Evolutionary conservation across 1,140 invertebrate species (phyloP).

Genomic region (Copidosoma floridanum): DNA sequence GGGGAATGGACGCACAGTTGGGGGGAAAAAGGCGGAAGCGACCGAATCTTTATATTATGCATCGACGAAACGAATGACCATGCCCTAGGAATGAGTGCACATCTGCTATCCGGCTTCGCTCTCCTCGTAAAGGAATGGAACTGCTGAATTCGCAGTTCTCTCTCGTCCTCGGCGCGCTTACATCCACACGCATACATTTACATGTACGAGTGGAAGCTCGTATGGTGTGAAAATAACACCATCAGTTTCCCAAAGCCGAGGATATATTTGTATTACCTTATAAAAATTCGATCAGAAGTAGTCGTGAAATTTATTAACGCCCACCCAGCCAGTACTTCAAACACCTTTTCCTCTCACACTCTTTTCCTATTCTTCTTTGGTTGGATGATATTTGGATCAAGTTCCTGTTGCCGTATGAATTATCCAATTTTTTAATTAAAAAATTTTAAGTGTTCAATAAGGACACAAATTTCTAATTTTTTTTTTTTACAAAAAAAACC

Average conservation of each 20-base stretch:
- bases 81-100: constrained; percentile 38
- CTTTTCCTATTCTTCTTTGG: constrained; percentile 14
- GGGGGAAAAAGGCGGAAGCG: too few relatives aligned
- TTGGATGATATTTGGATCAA: too few relatives aligned
- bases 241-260: constrained; percentile 4
- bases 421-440: too few relatives aligned
- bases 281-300: constrained; percentile 42
- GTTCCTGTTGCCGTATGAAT: too few relatives aligned
- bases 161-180: not conserved
- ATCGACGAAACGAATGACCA: too few relatives aligned
- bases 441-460: too few relatives aligned
- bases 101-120: constrained; percentile 31
- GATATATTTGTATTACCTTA: constrained; percentile 44
- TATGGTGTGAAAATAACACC: constrained; percentile 34
- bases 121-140: not conserved
- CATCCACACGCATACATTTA: constrained; percentile 12
- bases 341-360: not conserved
- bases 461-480: too few relatives aligned
- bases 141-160: constrained; percentile 39
- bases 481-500: too few relatives aligned
- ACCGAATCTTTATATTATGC: too few relatives aligned
- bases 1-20: too few relatives aligned
- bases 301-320: constrained; percentile 40
- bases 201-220: not conserved
- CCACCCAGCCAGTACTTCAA: not conserved